phyloP scores from a whole-genome alignment of 2,113 vertebrate genomes.

The Thomomys bottae region DNA sequence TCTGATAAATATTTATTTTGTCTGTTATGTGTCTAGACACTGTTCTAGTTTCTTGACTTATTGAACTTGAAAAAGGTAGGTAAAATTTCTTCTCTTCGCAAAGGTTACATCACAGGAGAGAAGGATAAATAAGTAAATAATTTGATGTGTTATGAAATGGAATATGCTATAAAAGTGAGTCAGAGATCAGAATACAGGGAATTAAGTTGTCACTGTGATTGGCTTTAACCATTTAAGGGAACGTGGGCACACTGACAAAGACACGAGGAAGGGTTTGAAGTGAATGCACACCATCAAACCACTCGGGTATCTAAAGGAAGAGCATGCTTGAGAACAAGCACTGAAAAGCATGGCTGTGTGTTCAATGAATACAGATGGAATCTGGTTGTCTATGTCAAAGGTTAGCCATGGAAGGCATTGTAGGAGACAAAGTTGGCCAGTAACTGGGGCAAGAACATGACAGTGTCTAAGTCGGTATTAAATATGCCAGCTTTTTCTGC shows the following conservation, averaged over 20 bases:
- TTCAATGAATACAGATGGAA: background rate
- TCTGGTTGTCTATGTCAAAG: background rate
- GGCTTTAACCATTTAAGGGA: background rate
- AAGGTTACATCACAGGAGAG: background rate
- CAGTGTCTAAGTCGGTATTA: too few species aligned
- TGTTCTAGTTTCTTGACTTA: background rate
- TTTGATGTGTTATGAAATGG: background rate
- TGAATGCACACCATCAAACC: background rate
- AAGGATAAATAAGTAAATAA: background rate
- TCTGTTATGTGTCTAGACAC: background rate
- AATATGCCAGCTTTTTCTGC: background rate
- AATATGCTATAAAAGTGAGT: background rate
- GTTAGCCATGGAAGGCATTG: background rate
- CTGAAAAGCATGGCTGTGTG: background rate
- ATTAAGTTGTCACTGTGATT: background rate
- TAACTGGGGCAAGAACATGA: background rate
- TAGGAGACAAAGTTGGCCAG: background rate
- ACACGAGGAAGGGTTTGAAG: background rate
- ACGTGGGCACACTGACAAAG: background rate
- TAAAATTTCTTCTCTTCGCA: background rate
- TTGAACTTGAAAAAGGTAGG: background rate
- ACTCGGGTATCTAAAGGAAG: background rate
- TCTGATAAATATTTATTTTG: conserved; percentile 3
- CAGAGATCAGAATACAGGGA: background rate
- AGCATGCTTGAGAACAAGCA: background rate